These are phyloP conservation scores for Episyrphus balteatus DNA, from an alignment of 1,140 invertebrate genomes.

Conservation along the genomic window DNA sequence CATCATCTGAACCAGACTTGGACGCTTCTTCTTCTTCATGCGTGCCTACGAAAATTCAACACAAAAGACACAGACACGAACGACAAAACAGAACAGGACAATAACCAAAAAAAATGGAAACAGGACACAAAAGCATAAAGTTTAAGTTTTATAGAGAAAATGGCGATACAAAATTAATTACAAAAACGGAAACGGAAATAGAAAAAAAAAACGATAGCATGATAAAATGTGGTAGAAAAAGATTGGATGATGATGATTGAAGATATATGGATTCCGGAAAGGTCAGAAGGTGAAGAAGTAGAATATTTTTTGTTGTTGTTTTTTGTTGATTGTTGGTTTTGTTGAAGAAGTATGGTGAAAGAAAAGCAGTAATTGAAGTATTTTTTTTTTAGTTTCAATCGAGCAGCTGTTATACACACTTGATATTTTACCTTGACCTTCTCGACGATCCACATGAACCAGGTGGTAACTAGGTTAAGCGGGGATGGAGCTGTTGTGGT, in stretches of 20 bases:
- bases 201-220: neutral
- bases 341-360: no score
- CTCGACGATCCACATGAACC: slow-evolving; percentile 72
- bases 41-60: slow-evolving; percentile 38
- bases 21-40: slow-evolving; percentile 59
- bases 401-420: slow-evolving; percentile 12
- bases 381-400: neutral
- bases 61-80: no score
- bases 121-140: neutral
- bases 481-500: slow-evolving; percentile 95
- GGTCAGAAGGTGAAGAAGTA: no score
- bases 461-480: slow-evolving; percentile 89
- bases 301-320: neutral
- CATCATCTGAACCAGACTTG: slow-evolving; percentile 70
- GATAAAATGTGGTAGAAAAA: no score
- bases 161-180: neutral
- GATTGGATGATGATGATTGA: no score
- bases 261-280: no score
- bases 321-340: neutral
- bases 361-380: no score
- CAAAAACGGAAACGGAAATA: neutral
- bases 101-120: neutral
- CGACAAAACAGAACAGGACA: slow-evolving; percentile 12
- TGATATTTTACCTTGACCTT: slow-evolving; percentile 54
- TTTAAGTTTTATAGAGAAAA: neutral